A percentile compares a stretch with the other conserved stretches of the same genome.
Evolutionary conservation across 1,140 invertebrate species (phyloP).

Genomic region (Probaryconus sp.): DNA sequence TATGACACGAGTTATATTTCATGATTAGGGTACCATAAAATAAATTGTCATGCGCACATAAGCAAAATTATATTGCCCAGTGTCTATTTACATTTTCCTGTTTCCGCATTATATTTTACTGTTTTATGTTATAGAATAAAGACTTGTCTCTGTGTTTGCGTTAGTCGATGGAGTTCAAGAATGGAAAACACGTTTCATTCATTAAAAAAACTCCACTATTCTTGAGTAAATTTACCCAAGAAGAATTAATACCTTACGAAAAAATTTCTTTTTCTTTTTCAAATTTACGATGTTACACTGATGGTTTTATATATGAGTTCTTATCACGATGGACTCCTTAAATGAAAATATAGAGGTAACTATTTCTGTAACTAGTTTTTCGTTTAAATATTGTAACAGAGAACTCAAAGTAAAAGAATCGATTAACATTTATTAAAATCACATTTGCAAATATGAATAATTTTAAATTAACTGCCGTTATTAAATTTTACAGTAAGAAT

Average conservation of each 20-base stretch:
- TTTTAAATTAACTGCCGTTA: no score
- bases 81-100: conserved; percentile 18
- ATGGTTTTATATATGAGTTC: no score
- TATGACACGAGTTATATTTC: conserved; percentile 11
- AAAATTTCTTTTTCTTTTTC: no score
- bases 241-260: no score
- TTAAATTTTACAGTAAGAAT: no score
- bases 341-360: no score
- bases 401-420: no score
- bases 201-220: conserved; percentile 4
- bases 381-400: no score
- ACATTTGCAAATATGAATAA: no score
- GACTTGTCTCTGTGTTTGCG: not conserved
- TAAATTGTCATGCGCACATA: conserved; percentile 22
- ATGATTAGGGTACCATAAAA: conserved; percentile 23
- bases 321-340: no score
- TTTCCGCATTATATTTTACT: conserved; percentile 43
- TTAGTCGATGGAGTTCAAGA: conserved; percentile 4
- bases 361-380: no score
- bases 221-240: conserved; percentile 8
- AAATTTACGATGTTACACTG: conserved; percentile 39
- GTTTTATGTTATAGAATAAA: conserved; percentile 46
- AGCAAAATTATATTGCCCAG: conserved; percentile 24
- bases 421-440: no score
- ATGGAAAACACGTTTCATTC: conserved; percentile 21